Base-by-base conservation (phyloP, 2,888 invertebrate species). In the Agelastica alni region DNA sequence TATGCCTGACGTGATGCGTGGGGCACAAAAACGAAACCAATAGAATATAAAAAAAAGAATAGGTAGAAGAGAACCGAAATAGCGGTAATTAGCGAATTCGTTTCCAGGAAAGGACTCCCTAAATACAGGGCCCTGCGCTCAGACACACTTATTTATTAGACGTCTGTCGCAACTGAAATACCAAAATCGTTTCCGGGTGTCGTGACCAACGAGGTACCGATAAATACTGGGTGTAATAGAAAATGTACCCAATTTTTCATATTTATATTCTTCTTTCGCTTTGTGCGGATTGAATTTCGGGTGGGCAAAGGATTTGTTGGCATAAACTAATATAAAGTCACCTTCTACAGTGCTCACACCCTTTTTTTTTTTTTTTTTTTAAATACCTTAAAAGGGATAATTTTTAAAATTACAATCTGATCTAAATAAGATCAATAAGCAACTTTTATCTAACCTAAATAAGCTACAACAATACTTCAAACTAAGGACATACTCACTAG, bases 71-170 rank as follows among this genome's bases (percentile, higher is more conserved):
- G 46, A 20, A 34, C 51, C 56, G 56, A 56, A 56, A 56, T 56
- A 59, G 56, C 58, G 54, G 58, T 66, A 64, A 66, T 66, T 66
- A 66, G 62, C 56, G 51, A 60, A 48, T 41, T 53, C 56, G 55
- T 54, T 66, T 63, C 64, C 63, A 59, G 61, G 64, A 64, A 64
- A 64, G 60, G 52, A 61, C 60, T 53, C 60, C 54, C 51, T 64
- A 63, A 66, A 61, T 60, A 61, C 53, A 59, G 65, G 62, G 59
- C 51, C 51, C 51, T 36, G 43, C 30, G 26, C 46, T 41, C 55
- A 51, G 53, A 56, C 44, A 36, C 36, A 53, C 39, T 58, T 58
- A 61, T 60, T 63, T 60, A 53, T 60, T 43, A 45, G 49, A 59
- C 60, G 60, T 61, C 56, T 62, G 63, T 60, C 58, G 56, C 58